Conservation (phyloP, 2,888 invertebrate species). For the Eilema caniola region DNA sequence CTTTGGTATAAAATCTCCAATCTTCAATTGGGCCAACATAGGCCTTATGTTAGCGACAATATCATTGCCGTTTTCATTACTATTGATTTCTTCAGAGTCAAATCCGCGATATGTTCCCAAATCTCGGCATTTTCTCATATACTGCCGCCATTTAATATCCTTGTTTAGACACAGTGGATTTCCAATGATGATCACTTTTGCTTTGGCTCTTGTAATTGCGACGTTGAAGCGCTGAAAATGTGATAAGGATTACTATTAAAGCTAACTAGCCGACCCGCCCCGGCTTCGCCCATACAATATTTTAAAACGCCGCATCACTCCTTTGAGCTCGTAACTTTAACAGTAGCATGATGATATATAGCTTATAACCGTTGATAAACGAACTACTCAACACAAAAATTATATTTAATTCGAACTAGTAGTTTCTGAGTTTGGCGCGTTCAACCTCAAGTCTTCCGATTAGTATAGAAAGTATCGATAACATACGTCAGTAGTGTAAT, state of each 20-base stretch:
- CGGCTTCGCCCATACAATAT: too few relatives aligned
- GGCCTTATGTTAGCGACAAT: constrained; percentile 26
- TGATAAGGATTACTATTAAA: neutral
- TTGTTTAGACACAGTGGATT: constrained; percentile 80
- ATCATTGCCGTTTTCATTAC: constrained; percentile 17
- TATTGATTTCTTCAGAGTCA: constrained; percentile 27
- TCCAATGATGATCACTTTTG: constrained; percentile 88
- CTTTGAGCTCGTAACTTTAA: too few relatives aligned
- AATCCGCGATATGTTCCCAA: constrained; percentile 68
- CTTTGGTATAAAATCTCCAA: constrained; percentile 5
- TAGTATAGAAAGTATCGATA: too few relatives aligned
- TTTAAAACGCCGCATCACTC: too few relatives aligned
- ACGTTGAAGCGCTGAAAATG: constrained; percentile 90
- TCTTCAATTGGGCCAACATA: constrained; percentile 27
- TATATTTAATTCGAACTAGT: too few relatives aligned
- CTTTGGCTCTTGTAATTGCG: constrained; percentile 90
- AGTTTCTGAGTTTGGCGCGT: too few relatives aligned
- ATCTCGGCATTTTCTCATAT: constrained; percentile 69
- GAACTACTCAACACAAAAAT: too few relatives aligned
- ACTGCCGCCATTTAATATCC: constrained; percentile 69
- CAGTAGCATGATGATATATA: too few relatives aligned
- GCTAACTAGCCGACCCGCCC: neutral
- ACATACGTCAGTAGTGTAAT: too few relatives aligned
- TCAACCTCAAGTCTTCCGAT: too few relatives aligned
- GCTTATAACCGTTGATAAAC: too few relatives aligned